A percentile compares a stretch with the other conserved stretches of the same genome.
phyloP scores from a whole-genome alignment of 2,888 invertebrate genomes.

The Epsilonema sp. region DNA sequence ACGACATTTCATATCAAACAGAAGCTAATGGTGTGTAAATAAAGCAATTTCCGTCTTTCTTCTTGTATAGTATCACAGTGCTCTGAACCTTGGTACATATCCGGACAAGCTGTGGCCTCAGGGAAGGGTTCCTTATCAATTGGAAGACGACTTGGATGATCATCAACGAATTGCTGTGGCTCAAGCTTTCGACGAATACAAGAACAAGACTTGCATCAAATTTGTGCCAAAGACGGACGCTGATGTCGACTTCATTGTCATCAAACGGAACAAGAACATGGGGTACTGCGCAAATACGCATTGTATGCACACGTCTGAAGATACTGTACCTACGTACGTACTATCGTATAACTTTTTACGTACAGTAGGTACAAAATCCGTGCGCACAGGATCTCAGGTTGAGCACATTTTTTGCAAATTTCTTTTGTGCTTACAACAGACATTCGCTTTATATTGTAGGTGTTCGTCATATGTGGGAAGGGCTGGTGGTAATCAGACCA shows the following conservation, averaged over 20 bases:
- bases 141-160: conserved; percentile 25
- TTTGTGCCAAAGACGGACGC: conserved; percentile 43
- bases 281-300: no score
- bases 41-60: no score
- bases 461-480: conserved; percentile 58
- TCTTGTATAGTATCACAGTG: conserved; percentile 22
- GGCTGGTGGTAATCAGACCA: conserved; percentile 50
- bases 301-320: no score
- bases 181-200: conserved; percentile 41
- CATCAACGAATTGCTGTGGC: conserved; percentile 35
- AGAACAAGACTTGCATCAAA: conserved; percentile 43
- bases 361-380: no score
- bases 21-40: no score
- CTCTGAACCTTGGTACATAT: conserved; percentile 26
- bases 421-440: no score
- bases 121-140: conserved; percentile 22
- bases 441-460: no score
- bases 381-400: no score
- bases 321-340: no score
- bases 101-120: conserved; percentile 26
- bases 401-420: no score
- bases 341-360: no score
- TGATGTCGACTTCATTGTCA: conserved; percentile 39
- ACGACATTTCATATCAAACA: no score
- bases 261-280: conserved; percentile 37